Base-by-base conservation (phyloP, 2,113 vertebrate genomes). In the Neolamprologus toae region DNA sequence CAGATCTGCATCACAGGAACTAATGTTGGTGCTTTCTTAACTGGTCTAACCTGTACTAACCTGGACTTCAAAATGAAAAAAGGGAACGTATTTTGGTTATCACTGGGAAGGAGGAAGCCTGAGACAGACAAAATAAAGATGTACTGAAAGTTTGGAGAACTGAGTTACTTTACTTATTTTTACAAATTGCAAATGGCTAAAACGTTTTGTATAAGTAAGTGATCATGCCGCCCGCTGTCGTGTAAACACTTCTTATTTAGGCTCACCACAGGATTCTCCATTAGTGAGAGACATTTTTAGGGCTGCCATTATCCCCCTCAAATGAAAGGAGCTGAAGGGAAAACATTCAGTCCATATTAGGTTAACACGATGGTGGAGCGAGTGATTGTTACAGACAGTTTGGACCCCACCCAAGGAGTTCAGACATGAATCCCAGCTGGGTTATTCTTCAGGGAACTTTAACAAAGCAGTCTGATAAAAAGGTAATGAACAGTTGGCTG, bases 291-390 rank as follows among this genome's bases (percentile, higher is more conserved):
- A 33, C 8, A 19, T 73, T 82, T 83, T 51, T 80, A n/a, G 42
- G 14, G 53, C 51, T 5, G 61, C 28, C 82, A 88, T 90, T 90
- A 86, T 87, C 53, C n/a, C 35, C 26, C 23, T 49, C 16, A 79
- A 55, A 86, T 87, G 66, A 92, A 87, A 87, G 87, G 63, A 85
- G 68, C 79, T 19, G n/a, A 5, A 21, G 71, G 80, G 79, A 83
- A 87, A 90, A 84, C 57, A 23, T 76, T 89, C 78, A 33, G 71
- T 57, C 92, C 94, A 93, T 95, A 94, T 95, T 94, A 93, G 93
- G 92, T 76, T 59, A 94, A 90, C 78, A 45, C 35, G 55, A 85
- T 86, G 37, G 66, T 23, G 21, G 84, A 83, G 66, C 54, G 42
- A 83, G 68, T 89, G 88, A 92, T 90, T 90, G 85, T 92, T 92